Percentiles rank a stretch among this genome's conserved stretches.
These are phyloP conservation scores for Mesochorus sp. DNA, from an alignment of 2,888 invertebrate genomes.

Conservation along the genomic window DNA sequence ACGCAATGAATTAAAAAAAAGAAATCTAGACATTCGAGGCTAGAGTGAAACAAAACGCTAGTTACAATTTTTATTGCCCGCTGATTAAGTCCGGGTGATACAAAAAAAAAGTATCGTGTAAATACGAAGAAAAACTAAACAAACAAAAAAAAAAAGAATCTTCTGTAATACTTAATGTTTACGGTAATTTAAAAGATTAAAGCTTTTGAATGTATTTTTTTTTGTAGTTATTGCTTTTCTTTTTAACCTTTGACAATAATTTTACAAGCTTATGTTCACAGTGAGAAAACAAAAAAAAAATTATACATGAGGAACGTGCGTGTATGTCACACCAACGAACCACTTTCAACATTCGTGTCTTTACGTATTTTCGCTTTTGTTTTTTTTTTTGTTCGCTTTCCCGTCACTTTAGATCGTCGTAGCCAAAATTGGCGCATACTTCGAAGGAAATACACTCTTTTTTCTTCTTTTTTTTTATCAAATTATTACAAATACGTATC, in stretches of 20 bases:
- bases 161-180: constrained; percentile 78
- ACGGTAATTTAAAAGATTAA: constrained; percentile 79
- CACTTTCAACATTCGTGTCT: too few species aligned
- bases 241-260: constrained; percentile 30
- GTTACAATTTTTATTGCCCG: constrained; percentile 70
- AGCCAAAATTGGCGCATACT: background rate
- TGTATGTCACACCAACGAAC: too few species aligned
- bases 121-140: constrained; percentile 61
- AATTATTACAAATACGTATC: constrained; percentile 64
- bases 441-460: background rate
- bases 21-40: constrained; percentile 36
- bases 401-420: background rate
- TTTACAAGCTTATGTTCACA: constrained; percentile 12
- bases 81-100: constrained; percentile 67
- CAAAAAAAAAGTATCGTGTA: constrained; percentile 61
- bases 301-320: background rate
- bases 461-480: constrained; percentile 21
- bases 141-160: constrained; percentile 9
- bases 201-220: constrained; percentile 77
- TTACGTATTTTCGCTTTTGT: too few species aligned
- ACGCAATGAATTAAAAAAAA: constrained; percentile 19
- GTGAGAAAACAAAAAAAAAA: too few species aligned
- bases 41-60: constrained; percentile 49
- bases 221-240: constrained; percentile 26
- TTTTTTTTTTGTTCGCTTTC: constrained; percentile 4